Conservation (phyloP, 2,113 vertebrate species). For the Talpa occidentalis region DNA sequence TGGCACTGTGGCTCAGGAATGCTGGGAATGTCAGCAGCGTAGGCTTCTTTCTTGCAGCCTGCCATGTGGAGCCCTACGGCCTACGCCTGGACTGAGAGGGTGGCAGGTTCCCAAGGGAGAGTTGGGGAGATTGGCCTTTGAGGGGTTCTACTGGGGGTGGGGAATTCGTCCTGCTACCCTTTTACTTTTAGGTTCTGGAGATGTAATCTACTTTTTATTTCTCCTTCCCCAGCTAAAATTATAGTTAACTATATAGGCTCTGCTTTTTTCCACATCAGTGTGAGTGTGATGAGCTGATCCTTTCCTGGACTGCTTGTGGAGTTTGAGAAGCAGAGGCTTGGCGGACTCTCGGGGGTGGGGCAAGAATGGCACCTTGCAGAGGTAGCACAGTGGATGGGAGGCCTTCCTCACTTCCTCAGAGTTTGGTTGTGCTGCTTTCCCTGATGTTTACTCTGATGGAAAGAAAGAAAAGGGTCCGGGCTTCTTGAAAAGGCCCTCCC, state of each 20-base stretch:
- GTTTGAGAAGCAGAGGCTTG: rapidly evolving
- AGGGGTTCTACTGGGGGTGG: not conserved
- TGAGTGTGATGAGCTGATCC: not conserved
- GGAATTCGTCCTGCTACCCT: not conserved
- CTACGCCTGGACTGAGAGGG: slow-evolving; percentile 52
- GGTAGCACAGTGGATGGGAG: not conserved
- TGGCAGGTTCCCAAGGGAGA: slow-evolving; percentile 61
- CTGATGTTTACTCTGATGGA: not conserved
- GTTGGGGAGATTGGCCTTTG: not conserved
- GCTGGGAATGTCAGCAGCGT: slow-evolving; percentile 72
- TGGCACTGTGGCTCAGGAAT: slow-evolving; percentile 72
- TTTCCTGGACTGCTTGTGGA: not conserved
- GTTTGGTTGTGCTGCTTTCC: not conserved
- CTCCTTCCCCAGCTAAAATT: not conserved
- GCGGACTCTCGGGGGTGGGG: not conserved
- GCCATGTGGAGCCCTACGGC: slow-evolving; percentile 52
- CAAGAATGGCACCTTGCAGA: not conserved
- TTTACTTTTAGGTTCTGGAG: not conserved
- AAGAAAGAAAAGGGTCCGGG: not conserved
- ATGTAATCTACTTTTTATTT: not conserved
- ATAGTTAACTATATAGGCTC: not conserved
- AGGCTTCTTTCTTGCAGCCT: slow-evolving; percentile 53
- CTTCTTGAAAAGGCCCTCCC: not conserved
- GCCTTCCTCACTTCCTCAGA: not conserved
- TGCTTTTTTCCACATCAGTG: not conserved